Evolutionary conservation across 2,797 vertebrate species (phyloP).

Genomic region (Crenichthys baileyi): DNA sequence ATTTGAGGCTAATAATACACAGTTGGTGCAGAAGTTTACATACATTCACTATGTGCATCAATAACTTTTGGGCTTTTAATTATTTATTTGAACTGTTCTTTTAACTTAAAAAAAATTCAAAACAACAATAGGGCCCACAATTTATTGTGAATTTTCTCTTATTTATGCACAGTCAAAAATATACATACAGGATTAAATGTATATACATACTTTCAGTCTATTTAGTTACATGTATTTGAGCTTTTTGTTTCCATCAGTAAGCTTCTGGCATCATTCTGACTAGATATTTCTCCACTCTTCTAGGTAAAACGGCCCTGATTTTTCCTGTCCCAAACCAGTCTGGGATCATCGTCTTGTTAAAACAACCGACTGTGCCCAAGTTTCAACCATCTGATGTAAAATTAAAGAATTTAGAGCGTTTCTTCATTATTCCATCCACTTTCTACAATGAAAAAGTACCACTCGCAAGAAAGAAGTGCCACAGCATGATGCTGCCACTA

Average conservation of each 20-base stretch:
- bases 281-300: not conserved
- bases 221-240: not conserved
- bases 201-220: not conserved
- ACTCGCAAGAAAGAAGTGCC: not conserved
- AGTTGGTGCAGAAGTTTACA: not conserved
- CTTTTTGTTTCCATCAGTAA: not conserved
- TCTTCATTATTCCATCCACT: not conserved
- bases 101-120: not conserved
- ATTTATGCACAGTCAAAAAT: too few relatives aligned
- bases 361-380: not conserved
- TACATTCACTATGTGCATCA: not conserved
- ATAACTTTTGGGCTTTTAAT: not conserved
- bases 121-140: not conserved
- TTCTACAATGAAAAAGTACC: not conserved
- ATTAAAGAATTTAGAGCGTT: not conserved
- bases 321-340: not conserved
- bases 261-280: not conserved
- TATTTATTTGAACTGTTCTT: not conserved
- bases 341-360: not conserved
- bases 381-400: not conserved
- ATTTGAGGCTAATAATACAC: constrained; percentile 41
- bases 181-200: not conserved
- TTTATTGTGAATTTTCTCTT: not conserved
- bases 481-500: not conserved
- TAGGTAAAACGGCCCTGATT: not conserved